Base-by-base conservation (phyloP, 64 coral and sea anemone genomes). In the Trachythela sp. region DNA sequence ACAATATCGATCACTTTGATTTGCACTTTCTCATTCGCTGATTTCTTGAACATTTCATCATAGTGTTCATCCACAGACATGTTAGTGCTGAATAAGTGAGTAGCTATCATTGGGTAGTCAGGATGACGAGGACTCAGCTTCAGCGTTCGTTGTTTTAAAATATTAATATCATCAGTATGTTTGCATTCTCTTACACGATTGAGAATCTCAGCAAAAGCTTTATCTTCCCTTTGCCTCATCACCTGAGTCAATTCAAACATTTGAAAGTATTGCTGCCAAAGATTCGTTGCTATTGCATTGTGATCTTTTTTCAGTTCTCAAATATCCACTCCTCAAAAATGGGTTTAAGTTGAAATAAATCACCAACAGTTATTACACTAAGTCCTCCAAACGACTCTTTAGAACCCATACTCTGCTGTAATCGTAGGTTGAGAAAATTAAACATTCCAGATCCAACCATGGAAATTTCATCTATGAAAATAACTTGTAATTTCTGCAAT, bases 381-480 rank as follows among this genome's bases (percentile, higher is more conserved):
- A 45, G 42, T 11, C 42, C 42, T 45, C 42, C 42, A 45, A 45
- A 45, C 10, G 42, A 10, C 89, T 85, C 92, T 84, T 54, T 89
- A n/a, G n/a, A n/a, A n/a, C n/a, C n/a, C n/a, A n/a, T n/a, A n/a
- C n/a, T n/a, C n/a, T n/a, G n/a, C n/a, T n/a, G n/a, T n/a, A n/a
- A n/a, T n/a, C n/a, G n/a, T n/a, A n/a, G n/a, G n/a, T n/a, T n/a
- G n/a, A n/a, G n/a, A n/a, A n/a, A n/a, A n/a, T n/a, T n/a, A n/a
- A n/a, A n/a, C n/a, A n/a, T n/a, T n/a, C n/a, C n/a, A n/a, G n/a
- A n/a, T n/a, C n/a, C n/a, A n/a, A n/a, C n/a, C n/a, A n/a, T n/a
- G n/a, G n/a, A n/a, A n/a, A n/a, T n/a, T n/a, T n/a, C n/a, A n/a
- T n/a, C n/a, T n/a, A n/a, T n/a, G n/a, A n/a, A n/a, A n/a, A n/a